Conservation (phyloP, 2,797 vertebrate genomes). For the Ambastaia sidthimunki region DNA sequence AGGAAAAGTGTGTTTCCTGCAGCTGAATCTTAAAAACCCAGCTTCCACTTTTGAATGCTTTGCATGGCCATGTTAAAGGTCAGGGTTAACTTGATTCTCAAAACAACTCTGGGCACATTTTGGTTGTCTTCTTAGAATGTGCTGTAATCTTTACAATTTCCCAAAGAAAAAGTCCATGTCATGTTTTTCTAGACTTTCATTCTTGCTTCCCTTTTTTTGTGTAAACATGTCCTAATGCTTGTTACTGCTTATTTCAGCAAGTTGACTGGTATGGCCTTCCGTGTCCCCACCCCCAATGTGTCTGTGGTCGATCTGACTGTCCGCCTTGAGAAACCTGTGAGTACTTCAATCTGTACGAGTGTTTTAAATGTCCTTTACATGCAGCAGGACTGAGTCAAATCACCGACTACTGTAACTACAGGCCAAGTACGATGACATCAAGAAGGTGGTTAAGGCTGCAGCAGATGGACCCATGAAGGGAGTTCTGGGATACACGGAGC, state of each 20-base stretch:
- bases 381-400: too few relatives aligned
- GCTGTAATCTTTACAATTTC: background rate
- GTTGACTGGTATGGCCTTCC: slow-evolving; percentile 98
- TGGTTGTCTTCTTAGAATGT: background rate
- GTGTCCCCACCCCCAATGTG: slow-evolving; percentile 96
- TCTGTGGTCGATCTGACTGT: slow-evolving; percentile 96
- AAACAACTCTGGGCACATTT: background rate
- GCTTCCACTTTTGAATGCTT: background rate
- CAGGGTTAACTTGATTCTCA: background rate
- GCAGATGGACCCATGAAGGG: slow-evolving; percentile 92
- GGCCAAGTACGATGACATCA: slow-evolving; percentile 96
- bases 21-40: background rate
- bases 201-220: background rate
- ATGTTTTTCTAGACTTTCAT: background rate
- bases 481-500: slow-evolving; percentile 91
- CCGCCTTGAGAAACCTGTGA: slow-evolving; percentile 92
- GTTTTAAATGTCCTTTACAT: too few relatives aligned
- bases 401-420: slow-evolving; percentile 60
- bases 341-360: slow-evolving; percentile 58
- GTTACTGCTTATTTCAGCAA: slow-evolving; percentile 74
- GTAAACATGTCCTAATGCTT: background rate
- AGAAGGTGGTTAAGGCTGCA: slow-evolving; percentile 91
- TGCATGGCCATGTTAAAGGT: background rate
- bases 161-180: background rate
- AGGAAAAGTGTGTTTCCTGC: background rate